A percentile compares a stretch with the other conserved stretches of the same genome.
These are phyloP conservation scores for Chelonoidis abingdonii DNA, from an alignment of 2,113 vertebrate species.

Conservation along the genomic window DNA sequence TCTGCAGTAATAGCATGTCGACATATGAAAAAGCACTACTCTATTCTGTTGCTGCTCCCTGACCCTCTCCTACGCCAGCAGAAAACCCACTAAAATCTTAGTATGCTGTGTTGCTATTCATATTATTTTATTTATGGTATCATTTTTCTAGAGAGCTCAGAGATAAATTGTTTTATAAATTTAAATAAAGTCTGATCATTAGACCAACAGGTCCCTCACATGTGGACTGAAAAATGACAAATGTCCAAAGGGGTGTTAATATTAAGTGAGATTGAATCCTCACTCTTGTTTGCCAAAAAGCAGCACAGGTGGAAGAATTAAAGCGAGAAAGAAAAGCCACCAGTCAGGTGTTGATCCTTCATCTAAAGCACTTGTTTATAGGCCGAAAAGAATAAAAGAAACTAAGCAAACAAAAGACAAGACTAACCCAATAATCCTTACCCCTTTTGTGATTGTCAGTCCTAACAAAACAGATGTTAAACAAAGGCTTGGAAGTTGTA, in stretches of 20 bases:
- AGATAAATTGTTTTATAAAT: not conserved
- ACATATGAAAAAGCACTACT: not conserved
- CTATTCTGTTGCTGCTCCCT: not conserved
- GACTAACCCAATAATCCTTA: conserved; percentile 55
- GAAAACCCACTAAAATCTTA: not conserved
- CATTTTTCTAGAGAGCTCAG: not conserved
- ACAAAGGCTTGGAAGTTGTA: conserved; percentile 1
- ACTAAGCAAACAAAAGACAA: conserved; percentile 28
- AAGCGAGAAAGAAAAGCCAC: conserved; percentile 65
- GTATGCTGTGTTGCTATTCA: fast-evolving
- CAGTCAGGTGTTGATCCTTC: conserved; percentile 50
- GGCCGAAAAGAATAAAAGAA: conserved; percentile 11
- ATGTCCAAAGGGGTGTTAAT: fast-evolving
- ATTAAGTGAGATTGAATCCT: not conserved
- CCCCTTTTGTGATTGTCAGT: conserved; percentile 26
- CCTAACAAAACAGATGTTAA: conserved; percentile 62
- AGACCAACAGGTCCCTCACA: not conserved
- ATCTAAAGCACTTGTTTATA: conserved; percentile 57
- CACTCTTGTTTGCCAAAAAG: not conserved
- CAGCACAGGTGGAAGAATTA: conserved; percentile 66
- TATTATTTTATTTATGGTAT: not conserved
- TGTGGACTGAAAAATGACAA: not conserved
- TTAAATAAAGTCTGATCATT: not conserved
- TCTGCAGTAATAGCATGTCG: fast-evolving
- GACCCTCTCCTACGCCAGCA: not conserved